phyloP scores from a whole-genome alignment of 2,888 invertebrate genomes.

The Stictocephala bisonia region DNA sequence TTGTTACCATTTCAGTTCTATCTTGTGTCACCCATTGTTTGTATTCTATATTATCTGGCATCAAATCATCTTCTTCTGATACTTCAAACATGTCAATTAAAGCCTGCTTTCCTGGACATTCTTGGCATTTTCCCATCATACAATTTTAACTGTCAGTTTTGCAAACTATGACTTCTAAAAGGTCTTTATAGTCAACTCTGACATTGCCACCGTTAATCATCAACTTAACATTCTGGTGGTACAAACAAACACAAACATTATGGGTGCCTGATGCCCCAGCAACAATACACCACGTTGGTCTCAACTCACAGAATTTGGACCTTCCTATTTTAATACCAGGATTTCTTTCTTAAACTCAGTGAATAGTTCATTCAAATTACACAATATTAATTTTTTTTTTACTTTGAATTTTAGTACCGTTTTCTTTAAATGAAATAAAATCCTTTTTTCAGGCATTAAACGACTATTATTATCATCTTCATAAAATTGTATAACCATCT shows the following conservation, averaged over 20 bases:
- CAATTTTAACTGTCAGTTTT: constrained; percentile 14
- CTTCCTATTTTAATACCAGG: constrained; percentile 33
- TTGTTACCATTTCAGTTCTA: constrained; percentile 15
- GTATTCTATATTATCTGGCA: constrained; percentile 27
- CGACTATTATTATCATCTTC: no score
- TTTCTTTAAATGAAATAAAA: no score
- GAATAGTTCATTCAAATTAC: no score
- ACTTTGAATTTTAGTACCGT: no score
- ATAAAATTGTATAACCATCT: no score
- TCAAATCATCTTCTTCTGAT: constrained; percentile 16
- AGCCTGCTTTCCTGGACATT: constrained; percentile 27
- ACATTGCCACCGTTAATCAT: constrained; percentile 7
- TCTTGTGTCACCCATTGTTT: constrained; percentile 30
- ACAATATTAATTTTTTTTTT: no score
- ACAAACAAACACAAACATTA: constrained; percentile 14
- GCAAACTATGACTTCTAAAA: constrained; percentile 17
- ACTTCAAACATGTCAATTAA: constrained; percentile 23
- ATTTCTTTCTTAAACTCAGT: constrained; percentile 24
- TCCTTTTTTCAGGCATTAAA: no score
- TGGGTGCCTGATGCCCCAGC: constrained; percentile 5
- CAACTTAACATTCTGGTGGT: constrained; percentile 18
- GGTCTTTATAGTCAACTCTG: constrained; percentile 5
- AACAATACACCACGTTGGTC: constrained; percentile 42
- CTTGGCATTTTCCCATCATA: constrained; percentile 23
- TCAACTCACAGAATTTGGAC: constrained; percentile 44